Evolutionary conservation across 2,113 vertebrate genomes (phyloP).

Genomic region (Fregetta grallaria): DNA sequence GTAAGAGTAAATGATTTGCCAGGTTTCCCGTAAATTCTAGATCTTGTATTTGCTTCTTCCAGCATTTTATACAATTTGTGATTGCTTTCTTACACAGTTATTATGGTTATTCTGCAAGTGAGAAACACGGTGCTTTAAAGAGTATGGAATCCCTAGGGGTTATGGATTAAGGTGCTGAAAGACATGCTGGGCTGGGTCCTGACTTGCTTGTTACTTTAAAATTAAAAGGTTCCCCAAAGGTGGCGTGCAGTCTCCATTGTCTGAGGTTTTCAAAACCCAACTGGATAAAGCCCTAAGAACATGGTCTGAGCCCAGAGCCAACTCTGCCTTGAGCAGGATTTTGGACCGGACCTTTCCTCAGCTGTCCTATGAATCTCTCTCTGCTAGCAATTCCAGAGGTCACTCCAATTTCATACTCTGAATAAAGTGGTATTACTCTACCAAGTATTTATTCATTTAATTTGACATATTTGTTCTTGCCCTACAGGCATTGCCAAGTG

Average conservation of each 20-base stretch:
- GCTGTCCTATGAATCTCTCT: neutral
- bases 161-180: neutral
- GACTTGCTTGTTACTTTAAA: neutral
- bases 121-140: neutral
- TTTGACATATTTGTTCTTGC: neutral
- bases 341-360: neutral
- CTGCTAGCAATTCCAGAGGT: neutral
- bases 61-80: neutral
- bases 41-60: neutral
- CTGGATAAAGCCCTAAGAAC: neutral
- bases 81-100: neutral
- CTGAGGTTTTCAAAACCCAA: neutral
- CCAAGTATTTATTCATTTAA: neutral
- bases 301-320: neutral
- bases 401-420: neutral
- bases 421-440: accelerated
- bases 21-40: neutral
- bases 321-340: neutral
- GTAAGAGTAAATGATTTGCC: neutral
- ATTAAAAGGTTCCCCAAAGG: neutral
- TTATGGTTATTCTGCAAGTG: neutral
- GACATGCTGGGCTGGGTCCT: neutral
- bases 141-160: neutral
- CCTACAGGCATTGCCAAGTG: neutral
- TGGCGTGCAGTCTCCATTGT: neutral